Evolutionary conservation across 2,113 vertebrate genomes (phyloP).

Genomic region (Terrapene triunguis): DNA sequence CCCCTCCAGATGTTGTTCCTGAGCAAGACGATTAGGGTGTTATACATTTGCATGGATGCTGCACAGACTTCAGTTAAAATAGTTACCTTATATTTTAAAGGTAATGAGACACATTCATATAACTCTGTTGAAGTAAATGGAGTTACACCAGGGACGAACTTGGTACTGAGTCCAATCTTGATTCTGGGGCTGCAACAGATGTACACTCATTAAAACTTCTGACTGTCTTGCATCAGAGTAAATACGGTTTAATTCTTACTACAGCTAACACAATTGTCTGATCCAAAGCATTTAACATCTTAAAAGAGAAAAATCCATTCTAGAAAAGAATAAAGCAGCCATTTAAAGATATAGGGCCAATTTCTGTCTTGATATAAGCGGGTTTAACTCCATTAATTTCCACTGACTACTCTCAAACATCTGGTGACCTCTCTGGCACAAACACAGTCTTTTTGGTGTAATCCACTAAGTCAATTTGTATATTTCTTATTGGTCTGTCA

Average conservation of each 20-base stretch:
- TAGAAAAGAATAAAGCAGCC: background rate
- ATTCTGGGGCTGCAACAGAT: slow-evolving; percentile 35
- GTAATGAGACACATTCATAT: slow-evolving; percentile 48
- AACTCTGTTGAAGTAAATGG: slow-evolving; percentile 34
- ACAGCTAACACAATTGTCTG: slow-evolving; percentile 15
- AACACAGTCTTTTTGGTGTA: background rate
- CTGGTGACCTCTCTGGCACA: background rate
- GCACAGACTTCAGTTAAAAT: slow-evolving; percentile 31
- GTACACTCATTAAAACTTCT: slow-evolving; percentile 36
- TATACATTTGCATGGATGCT: background rate
- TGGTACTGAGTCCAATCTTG: slow-evolving; percentile 27
- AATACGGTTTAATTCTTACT: slow-evolving; percentile 39
- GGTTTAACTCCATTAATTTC: slow-evolving; percentile 1
- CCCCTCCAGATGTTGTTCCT: background rate
- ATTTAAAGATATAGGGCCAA: background rate
- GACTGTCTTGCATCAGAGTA: background rate
- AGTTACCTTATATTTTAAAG: slow-evolving; percentile 43
- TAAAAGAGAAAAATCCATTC: background rate
- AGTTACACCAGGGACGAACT: slow-evolving; percentile 54
- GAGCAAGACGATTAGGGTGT: background rate
- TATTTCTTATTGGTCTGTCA: background rate
- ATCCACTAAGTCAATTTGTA: background rate
- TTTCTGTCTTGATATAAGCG: background rate
- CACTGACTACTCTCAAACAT: background rate
- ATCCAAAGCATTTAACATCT: background rate